These are phyloP conservation scores for Sebastes steindachneri DNA, from an alignment of 2,797 vertebrate species.

Conservation along the genomic window DNA sequence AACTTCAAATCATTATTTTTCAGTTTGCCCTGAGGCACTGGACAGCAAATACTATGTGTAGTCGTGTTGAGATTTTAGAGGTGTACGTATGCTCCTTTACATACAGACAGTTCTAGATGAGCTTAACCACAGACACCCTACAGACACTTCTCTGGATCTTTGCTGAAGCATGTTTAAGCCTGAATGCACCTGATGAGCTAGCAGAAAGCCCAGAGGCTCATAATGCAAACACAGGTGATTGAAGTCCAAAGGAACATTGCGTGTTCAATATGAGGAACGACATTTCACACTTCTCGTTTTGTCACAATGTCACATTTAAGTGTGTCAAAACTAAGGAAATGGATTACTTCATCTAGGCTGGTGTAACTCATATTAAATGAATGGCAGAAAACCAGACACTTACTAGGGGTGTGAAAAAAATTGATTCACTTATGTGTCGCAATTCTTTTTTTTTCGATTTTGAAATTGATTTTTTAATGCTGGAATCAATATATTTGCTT, in stretches of 20 bases:
- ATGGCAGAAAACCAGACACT: background rate
- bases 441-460: too few relatives aligned
- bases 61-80: background rate
- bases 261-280: background rate
- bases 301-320: background rate
- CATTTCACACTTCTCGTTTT: background rate
- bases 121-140: background rate
- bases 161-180: slow-evolving; percentile 45
- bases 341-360: background rate
- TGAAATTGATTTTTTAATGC: too few relatives aligned
- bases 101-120: background rate
- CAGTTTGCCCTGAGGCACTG: background rate
- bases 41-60: background rate
- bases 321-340: background rate
- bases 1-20: background rate
- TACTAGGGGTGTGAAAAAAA: too few relatives aligned
- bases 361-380: background rate
- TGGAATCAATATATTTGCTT: too few relatives aligned
- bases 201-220: background rate
- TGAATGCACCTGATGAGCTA: slow-evolving; percentile 24
- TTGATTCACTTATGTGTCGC: too few relatives aligned
- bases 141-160: slow-evolving; percentile 19
- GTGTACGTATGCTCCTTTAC: background rate
- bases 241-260: background rate
- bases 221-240: slow-evolving; percentile 5